Conservation (phyloP, 2,113 vertebrate genomes). For the Camelus bactrianus region DNA sequence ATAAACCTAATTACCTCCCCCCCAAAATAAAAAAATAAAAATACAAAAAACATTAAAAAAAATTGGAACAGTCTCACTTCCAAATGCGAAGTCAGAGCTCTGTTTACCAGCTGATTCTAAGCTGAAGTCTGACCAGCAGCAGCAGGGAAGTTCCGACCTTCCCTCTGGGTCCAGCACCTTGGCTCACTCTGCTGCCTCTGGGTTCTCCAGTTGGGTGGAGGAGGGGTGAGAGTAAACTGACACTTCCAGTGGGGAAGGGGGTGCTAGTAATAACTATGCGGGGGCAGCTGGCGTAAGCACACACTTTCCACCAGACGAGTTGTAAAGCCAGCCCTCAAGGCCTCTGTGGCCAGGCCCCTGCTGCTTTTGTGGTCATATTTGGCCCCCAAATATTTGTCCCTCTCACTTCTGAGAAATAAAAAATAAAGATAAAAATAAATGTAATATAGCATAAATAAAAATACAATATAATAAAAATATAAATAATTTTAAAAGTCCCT, state of each 20-base stretch:
- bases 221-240: too few species aligned
- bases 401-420: background rate
- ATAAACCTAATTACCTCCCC: too few species aligned
- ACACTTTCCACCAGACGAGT: too few species aligned
- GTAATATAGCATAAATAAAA: too few species aligned
- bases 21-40: too few species aligned
- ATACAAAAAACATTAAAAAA: too few species aligned
- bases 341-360: rapidly evolving
- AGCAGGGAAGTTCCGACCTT: rapidly evolving
- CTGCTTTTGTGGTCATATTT: background rate
- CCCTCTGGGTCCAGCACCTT: too few species aligned
- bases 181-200: background rate
- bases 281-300: background rate
- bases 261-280: too few species aligned
- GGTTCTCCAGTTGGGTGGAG: background rate
- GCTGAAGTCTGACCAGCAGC: background rate
- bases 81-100: background rate
- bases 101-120: background rate
- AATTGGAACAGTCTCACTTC: background rate
- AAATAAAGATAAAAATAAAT: too few species aligned
- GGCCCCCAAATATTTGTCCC: too few species aligned
- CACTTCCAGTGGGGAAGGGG: background rate
- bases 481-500: too few species aligned
- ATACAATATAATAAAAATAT: too few species aligned
- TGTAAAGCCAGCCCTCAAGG: background rate